These are phyloP conservation scores for Alces alces DNA, from an alignment of 2,113 vertebrate species.

Conservation along the genomic window DNA sequence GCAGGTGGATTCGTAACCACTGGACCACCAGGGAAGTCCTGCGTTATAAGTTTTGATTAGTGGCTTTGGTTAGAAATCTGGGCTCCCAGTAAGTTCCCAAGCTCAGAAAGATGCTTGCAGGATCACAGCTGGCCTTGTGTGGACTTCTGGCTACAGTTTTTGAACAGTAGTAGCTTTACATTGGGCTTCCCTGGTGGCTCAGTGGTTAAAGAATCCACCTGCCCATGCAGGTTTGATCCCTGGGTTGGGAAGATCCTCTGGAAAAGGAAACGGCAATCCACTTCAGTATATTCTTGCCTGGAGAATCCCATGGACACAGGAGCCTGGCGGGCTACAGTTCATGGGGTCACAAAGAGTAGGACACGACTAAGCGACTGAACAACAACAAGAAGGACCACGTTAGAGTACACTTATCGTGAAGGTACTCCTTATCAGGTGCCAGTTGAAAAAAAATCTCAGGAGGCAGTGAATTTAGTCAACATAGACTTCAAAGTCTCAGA, in stretches of 20 bases:
- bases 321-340: background rate
- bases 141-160: conserved; percentile 26
- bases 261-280: background rate
- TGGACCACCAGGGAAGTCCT: background rate
- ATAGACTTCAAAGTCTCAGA: background rate
- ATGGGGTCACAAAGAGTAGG: background rate
- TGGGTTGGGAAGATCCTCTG: background rate
- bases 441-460: background rate
- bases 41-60: conserved; percentile 13
- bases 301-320: background rate
- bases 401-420: background rate
- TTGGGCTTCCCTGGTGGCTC: background rate
- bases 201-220: background rate
- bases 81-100: conserved; percentile 49
- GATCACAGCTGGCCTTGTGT: conserved; percentile 38
- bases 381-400: background rate
- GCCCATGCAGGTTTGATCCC: background rate
- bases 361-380: rapidly evolving
- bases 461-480: background rate
- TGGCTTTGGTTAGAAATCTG: conserved; percentile 42
- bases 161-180: background rate
- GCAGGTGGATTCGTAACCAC: background rate
- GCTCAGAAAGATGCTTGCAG: conserved; percentile 40
- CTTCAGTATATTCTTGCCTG: background rate
- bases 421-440: background rate